Evolutionary conservation across 2,797 vertebrate species (phyloP), one percentile per base, ranked within the genome.

Genomic region (Tauraco hartlaubi): DNA sequence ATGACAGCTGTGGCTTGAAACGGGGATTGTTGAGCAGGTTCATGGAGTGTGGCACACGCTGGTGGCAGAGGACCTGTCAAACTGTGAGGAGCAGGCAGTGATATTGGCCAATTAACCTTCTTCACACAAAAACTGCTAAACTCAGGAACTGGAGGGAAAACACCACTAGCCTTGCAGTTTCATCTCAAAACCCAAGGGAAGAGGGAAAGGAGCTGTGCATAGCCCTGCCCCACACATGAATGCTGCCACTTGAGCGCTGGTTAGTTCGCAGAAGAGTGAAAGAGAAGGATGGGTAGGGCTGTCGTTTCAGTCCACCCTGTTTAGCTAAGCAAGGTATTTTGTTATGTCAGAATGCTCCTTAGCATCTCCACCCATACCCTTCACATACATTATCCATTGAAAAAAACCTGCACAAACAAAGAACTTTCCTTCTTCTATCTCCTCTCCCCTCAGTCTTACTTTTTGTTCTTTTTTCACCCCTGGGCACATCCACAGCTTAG

Each of bases 161-260:
- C 8, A 25, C 21, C 51, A 51, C 15, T 12, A 56, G 29, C 15
- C 19, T 37, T 85, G 33, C 26, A 80, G 16, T 48, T 63, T 69
- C 43, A 81, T 31, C 75, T 80, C 69, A 78, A 84, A 92, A 66
- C 5, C 22, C 49, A 77, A 46, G 19, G 41, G 22, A 85, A 68
- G 17, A 77, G 14, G 44, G 58, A 54, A 90, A 73, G 22, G 6
- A 84, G n/a, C 33, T 74, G 35, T 62, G 55, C 58, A 41, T 18
- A 55, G n/a, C 46, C n/a, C 51, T 51, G 35, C 67, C 64, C 22
- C 21, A 39, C n/a, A 31, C 7, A 11, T 1, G 16, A 74, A n/a
- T 10, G 16, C 5, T 4, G 37, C 8, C 15, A 4, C 31, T 84
- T 35, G 31, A 49, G 37, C 0, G 0, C 21, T n/a, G 8, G 6